Evolutionary conservation across 2,797 vertebrate species (phyloP).

Genomic region (Phataginus tricuspis): DNA sequence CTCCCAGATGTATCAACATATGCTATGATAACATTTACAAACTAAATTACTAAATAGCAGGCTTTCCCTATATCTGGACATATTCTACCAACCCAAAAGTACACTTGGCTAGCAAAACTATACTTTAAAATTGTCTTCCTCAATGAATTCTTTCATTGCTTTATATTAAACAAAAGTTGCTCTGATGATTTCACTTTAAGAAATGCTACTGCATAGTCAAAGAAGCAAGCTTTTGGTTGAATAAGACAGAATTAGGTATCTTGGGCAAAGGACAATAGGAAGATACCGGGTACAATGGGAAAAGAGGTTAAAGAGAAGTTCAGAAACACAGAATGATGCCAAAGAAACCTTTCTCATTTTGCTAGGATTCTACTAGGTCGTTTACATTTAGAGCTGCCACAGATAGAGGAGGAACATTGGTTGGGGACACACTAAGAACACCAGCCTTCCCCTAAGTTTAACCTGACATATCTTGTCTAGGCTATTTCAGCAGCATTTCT

Average conservation of each 20-base stretch:
- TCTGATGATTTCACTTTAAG: slow-evolving; percentile 42
- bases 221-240: not conserved
- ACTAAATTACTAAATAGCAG: not conserved
- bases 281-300: not conserved
- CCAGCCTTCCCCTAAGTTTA: not conserved
- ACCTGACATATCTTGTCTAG: not conserved
- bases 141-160: not conserved
- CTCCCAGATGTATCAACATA: not conserved
- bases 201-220: not conserved
- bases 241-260: not conserved
- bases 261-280: not conserved
- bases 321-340: not conserved
- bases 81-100: not conserved
- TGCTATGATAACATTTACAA: not conserved
- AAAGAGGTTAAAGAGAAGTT: not conserved
- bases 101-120: not conserved
- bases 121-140: not conserved
- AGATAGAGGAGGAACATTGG: not conserved
- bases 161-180: not conserved
- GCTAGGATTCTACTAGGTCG: not conserved
- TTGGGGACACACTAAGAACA: not conserved
- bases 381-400: not conserved
- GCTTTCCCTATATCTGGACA: not conserved
- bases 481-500: not conserved
- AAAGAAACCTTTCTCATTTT: slow-evolving; percentile 12